These are phyloP conservation scores for Pycnonotus jocosus DNA, from an alignment of 2,113 vertebrate species.

Conservation along the genomic window DNA sequence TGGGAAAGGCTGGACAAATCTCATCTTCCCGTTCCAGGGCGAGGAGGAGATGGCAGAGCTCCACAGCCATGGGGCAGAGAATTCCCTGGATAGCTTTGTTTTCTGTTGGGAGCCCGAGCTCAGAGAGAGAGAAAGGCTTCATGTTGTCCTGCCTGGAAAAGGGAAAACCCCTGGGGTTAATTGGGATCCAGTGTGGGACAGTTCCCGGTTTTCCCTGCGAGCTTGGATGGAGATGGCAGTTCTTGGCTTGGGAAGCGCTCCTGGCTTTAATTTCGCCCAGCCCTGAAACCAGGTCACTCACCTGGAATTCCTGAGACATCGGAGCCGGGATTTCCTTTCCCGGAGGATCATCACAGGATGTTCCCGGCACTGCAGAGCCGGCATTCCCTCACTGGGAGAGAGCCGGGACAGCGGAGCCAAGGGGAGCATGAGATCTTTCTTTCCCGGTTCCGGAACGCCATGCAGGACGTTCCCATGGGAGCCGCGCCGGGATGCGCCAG, in stretches of 20 bases:
- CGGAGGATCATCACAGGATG: background rate
- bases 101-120: background rate
- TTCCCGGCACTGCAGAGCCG: background rate
- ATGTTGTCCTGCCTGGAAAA: background rate
- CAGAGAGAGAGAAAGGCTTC: background rate
- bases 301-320: background rate
- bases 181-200: background rate
- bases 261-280: background rate
- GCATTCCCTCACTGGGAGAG: background rate
- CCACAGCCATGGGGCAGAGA: background rate
- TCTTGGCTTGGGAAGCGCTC: background rate
- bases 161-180: background rate
- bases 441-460: background rate
- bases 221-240: background rate
- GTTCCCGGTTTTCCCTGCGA: rapidly evolving
- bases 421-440: too few species aligned
- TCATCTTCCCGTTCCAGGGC: background rate
- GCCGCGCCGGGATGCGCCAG: background rate
- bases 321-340: background rate
- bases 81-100: background rate
- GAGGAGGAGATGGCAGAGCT: background rate
- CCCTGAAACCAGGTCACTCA: background rate
- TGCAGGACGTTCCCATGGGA: background rate
- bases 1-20: background rate
- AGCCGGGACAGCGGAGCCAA: background rate